A percentile compares a stretch with the other conserved stretches of the same genome.
Evolutionary conservation across 2,888 invertebrate species (phyloP).

Genomic region (Fragum sueziense): DNA sequence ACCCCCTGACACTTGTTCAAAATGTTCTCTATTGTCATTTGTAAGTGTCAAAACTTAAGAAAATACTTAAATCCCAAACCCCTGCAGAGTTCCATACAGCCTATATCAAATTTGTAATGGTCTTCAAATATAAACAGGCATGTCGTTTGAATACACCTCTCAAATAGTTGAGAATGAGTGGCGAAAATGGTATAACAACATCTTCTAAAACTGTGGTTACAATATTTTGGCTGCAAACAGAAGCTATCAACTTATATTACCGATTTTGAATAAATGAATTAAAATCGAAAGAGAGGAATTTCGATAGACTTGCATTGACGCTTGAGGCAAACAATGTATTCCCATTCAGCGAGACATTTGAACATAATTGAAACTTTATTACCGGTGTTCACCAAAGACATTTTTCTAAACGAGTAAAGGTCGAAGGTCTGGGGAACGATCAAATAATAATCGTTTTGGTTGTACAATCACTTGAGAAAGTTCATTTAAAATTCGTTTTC

Average conservation of each 20-base stretch:
- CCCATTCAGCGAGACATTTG: conserved; percentile 44
- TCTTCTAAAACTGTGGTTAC: too few species aligned
- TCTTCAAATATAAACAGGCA: conserved; percentile 52
- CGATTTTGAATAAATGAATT: conserved; percentile 46
- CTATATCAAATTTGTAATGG: conserved; percentile 58
- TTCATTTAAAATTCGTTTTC: conserved; percentile 13
- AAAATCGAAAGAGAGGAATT: conserved; percentile 51
- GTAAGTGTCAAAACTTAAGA: conserved; percentile 59
- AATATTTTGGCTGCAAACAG: too few species aligned
- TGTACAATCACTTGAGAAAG: conserved; percentile 20
- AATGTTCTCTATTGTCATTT: conserved; percentile 52
- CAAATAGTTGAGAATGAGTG: too few species aligned
- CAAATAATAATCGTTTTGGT: conserved; percentile 2
- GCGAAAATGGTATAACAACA: too few species aligned
- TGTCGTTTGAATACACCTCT: conserved; percentile 24
- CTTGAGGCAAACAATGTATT: conserved; percentile 44
- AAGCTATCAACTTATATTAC: conserved; percentile 54
- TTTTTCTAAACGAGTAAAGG: conserved; percentile 16
- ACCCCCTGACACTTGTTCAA: conserved; percentile 45
- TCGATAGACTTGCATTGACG: conserved; percentile 48
- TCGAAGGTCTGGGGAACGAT: conserved; percentile 44
- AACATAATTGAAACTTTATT: conserved; percentile 64
- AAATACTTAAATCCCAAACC: conserved; percentile 46
- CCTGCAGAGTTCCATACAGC: conserved; percentile 46
- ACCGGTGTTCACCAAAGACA: conserved; percentile 43